Evolutionary conservation across 2,888 invertebrate genomes (phyloP), one percentile per base, ranked within the genome.

Genomic region (Isotomurus palustris): DNA sequence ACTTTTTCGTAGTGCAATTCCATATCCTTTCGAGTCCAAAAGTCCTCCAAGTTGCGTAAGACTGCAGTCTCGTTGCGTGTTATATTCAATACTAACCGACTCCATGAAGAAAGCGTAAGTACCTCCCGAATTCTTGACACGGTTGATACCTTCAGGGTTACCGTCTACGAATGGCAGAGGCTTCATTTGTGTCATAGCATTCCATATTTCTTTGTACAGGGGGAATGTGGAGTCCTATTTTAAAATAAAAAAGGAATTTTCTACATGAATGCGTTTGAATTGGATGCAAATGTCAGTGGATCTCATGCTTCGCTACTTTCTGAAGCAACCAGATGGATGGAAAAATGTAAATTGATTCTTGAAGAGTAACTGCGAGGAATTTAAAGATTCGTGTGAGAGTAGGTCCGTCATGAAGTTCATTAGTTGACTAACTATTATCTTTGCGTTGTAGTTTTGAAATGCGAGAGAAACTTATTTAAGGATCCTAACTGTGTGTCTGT

Each of bases 91-190:
- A 82, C 87, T 88, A 1, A 89, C 87, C 2, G 89, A 90, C 78
- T 99, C 97, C 92, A 97, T 95, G 24, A 99, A 82, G 74, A 94
- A 99, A 0, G 97, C 97, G 75, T 96, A 99, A 76, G 94, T 88
- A 0, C 89, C 93, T 44, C 83, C 83, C 8, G 66, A 62, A 35
- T 69, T 66, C 71, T 6, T 78, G 0, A 95, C 90, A 58, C 84
- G 77, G 47, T 82, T 79, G 12, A 89, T 85, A 0, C 90, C 91
- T 71, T 88, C 83, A 72, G 83, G 84, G 72, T 87, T 88, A 0
- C 84, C 84, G 0, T 82, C 78, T 1, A 87, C 87, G 73, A 89
- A 87, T 2, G 68, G 66, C 8, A 58, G 54, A 2, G 70, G 70
- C n/a, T 61, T 60, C 66, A 66, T 69, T 41, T 61, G 62, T 27